These are phyloP conservation scores for Crambe crambe DNA, from an alignment of 37 sponge, comb jelly and placozoan genomes.

Conservation along the genomic window DNA sequence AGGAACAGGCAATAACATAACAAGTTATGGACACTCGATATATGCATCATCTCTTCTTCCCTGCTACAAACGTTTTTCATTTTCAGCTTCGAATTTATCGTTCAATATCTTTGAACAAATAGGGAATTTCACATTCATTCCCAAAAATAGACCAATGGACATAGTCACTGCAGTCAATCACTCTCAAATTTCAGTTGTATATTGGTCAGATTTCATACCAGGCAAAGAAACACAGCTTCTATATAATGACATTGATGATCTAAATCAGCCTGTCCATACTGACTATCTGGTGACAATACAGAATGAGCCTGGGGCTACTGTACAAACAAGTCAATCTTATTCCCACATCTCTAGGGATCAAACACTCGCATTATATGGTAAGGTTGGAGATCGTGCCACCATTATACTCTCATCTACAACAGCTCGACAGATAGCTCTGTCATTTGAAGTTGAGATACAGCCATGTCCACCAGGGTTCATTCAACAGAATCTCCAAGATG, in stretches of 20 bases:
- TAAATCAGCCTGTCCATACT: not conserved
- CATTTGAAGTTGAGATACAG: slow-evolving; percentile 6
- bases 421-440: not conserved
- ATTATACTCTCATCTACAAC: not conserved
- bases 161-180: slow-evolving; percentile 13
- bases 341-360: not conserved
- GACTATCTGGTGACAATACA: slow-evolving; percentile 5
- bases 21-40: slow-evolving; percentile 15
- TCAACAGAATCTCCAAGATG: not conserved
- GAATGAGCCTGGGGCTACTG: not conserved
- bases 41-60: slow-evolving; percentile 16
- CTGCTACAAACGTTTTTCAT: slow-evolving; percentile 10
- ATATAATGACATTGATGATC: not conserved
- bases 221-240: not conserved
- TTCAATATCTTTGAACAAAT: slow-evolving; percentile 1
- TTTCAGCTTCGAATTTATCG: not conserved
- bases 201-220: not conserved
- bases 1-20: not conserved
- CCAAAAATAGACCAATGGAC: not conserved
- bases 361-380: slow-evolving; percentile 5
- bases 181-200: slow-evolving; percentile 12
- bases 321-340: not conserved
- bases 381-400: not conserved
- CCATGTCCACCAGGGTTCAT: slow-evolving; percentile 19
- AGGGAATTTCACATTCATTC: slow-evolving; percentile 8